These are phyloP conservation scores for Phataginus tricuspis DNA, from an alignment of 2,797 vertebrate genomes.

Conservation along the genomic window DNA sequence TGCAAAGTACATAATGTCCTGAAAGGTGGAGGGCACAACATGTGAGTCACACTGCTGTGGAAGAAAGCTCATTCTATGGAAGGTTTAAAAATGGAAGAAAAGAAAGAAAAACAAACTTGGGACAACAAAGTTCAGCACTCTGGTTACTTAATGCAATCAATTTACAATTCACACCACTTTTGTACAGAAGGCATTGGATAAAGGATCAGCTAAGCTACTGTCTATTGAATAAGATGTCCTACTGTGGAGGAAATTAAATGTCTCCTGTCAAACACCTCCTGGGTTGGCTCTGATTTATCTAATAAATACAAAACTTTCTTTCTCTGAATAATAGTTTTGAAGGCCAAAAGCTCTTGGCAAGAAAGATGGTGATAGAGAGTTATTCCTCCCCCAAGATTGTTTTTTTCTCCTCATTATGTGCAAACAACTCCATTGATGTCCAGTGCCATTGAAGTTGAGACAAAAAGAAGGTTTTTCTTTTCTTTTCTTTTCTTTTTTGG, in stretches of 20 bases:
- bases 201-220: constrained; percentile 3
- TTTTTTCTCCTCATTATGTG: background rate
- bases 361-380: background rate
- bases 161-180: constrained; percentile 67
- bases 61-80: constrained; percentile 4
- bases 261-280: constrained; percentile 58
- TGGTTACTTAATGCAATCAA: constrained; percentile 56
- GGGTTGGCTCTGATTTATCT: constrained; percentile 73
- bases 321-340: constrained; percentile 52
- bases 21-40: constrained; percentile 14
- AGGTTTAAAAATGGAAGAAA: background rate
- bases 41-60: background rate
- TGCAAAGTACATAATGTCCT: constrained; percentile 30
- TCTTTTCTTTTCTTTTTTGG: no score
- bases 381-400: background rate
- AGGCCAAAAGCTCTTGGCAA: background rate
- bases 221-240: constrained; percentile 54
- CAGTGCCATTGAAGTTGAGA: background rate
- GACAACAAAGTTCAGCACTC: constrained; percentile 21
- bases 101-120: background rate
- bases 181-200: background rate
- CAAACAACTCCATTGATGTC: background rate
- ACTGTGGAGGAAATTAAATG: constrained; percentile 75
- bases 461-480: background rate
- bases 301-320: constrained; percentile 67